Percentiles rank a stretch among this genome's conserved stretches.
Conservation (phyloP, 2,113 vertebrate species). For the Puffinus mauretanicus region DNA sequence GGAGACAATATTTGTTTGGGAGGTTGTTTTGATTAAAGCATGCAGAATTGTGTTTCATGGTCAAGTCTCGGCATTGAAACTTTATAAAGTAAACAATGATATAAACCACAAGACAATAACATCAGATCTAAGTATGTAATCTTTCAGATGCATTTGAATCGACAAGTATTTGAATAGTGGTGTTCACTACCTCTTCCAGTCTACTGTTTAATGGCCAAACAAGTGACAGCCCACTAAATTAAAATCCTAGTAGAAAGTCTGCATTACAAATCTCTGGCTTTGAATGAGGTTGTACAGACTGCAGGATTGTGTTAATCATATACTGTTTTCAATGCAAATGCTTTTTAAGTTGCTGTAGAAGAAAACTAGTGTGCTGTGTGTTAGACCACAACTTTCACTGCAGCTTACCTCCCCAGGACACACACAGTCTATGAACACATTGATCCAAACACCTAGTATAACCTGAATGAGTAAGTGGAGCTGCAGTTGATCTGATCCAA, state of each 20-base stretch:
- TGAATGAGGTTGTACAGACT: background rate
- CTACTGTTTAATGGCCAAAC: background rate
- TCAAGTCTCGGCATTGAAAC: background rate
- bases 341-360: background rate
- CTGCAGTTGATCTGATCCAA: background rate
- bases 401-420: background rate
- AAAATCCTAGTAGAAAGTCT: background rate
- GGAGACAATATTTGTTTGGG: background rate
- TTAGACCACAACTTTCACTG: background rate
- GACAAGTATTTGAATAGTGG: rapidly evolving
- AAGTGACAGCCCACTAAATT: background rate
- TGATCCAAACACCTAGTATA: background rate
- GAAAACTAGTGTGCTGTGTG: background rate
- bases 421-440: background rate
- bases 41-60: background rate
- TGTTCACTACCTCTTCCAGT: rapidly evolving
- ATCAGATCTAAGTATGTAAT: background rate
- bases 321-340: background rate
- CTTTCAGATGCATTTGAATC: background rate
- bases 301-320: rapidly evolving
- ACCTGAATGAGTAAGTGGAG: no score
- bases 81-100: background rate
- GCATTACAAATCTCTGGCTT: background rate
- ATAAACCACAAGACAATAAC: background rate
- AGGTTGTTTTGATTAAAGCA: background rate